A percentile compares a stretch with the other conserved stretches of the same genome.
These are phyloP conservation scores for Tympanuchus pallidicinctus DNA, from an alignment of 2,113 vertebrate species.

Conservation along the genomic window DNA sequence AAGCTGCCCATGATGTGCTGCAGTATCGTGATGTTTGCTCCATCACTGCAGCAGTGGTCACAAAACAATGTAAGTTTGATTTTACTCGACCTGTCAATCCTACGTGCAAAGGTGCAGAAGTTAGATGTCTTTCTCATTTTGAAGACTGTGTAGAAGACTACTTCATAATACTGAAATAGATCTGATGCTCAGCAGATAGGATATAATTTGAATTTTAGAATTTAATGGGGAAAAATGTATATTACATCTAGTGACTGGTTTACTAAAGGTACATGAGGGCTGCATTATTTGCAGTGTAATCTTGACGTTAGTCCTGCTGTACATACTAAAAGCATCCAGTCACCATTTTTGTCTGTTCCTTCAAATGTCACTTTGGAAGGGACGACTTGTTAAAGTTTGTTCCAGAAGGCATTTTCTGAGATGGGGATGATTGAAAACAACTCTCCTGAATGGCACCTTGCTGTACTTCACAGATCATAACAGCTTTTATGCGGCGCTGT, in stretches of 20 bases:
- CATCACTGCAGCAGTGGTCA: background rate
- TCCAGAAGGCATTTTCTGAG: slow-evolving; percentile 40
- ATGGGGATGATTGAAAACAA: slow-evolving; percentile 47
- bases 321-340: background rate
- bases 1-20: background rate
- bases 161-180: background rate
- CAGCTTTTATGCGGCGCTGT: slow-evolving; percentile 59
- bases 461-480: slow-evolving; percentile 63
- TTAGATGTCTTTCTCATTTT: background rate
- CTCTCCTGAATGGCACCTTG: slow-evolving; percentile 57
- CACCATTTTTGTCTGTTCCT: background rate
- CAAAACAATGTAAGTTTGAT: background rate
- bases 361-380: slow-evolving; percentile 46
- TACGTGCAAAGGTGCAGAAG: background rate
- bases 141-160: background rate
- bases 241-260: background rate
- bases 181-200: background rate
- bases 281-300: background rate
- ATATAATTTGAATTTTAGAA: background rate
- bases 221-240: background rate
- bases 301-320: background rate
- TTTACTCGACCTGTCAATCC: background rate
- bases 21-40: background rate
- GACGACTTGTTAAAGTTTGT: slow-evolving; percentile 35
- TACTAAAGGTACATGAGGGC: background rate